Percentiles rank a stretch among this genome's conserved stretches.
Conservation (phyloP, 2,113 vertebrate genomes). For the Thomomys bottae region DNA sequence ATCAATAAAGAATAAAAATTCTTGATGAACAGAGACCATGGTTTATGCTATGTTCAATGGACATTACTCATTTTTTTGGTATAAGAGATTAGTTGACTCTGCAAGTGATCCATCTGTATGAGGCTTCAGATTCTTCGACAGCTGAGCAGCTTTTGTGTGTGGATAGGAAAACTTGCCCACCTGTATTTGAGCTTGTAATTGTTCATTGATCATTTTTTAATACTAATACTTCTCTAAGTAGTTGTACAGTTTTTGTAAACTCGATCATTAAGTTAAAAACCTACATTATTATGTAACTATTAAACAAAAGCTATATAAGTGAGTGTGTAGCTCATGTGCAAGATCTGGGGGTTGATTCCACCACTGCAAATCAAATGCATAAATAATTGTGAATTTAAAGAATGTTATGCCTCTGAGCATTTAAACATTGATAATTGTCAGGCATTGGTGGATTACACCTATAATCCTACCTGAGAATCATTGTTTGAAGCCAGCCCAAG, state of each 20-base stretch:
- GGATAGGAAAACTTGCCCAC: not conserved
- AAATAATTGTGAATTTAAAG: not conserved
- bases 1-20: not conserved
- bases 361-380: not conserved
- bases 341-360: not conserved
- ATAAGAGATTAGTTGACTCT: not conserved
- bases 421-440: not conserved
- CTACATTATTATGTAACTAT: not conserved
- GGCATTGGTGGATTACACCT: no score
- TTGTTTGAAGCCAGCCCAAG: no score
- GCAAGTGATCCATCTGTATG: not conserved
- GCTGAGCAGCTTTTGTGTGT: not conserved
- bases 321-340: not conserved
- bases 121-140: not conserved
- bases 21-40: not conserved
- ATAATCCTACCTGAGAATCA: no score
- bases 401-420: not conserved
- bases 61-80: not conserved
- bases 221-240: not conserved
- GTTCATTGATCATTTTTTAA: not conserved
- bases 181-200: not conserved
- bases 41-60: not conserved
- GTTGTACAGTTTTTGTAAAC: not conserved
- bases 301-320: not conserved
- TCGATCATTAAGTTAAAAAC: conserved; percentile 19